Conservation (phyloP, 2,888 invertebrate species). For the Protophormia terraenovae region DNA sequence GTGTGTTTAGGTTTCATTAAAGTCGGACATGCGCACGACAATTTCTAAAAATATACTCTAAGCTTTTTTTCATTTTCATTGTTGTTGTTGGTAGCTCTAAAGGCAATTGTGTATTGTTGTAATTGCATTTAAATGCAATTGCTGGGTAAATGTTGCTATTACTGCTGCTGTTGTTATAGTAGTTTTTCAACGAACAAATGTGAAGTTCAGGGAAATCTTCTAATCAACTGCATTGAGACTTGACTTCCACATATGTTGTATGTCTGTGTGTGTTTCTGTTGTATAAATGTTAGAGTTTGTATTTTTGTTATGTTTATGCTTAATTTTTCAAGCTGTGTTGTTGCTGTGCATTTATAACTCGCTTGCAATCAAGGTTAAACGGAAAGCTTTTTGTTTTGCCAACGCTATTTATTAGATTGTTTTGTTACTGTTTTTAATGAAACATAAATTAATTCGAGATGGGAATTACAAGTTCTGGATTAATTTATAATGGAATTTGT, state of each 20-base stretch:
- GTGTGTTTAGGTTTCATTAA: conserved; percentile 33
- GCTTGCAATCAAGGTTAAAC: conserved; percentile 61
- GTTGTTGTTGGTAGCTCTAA: conserved; percentile 44
- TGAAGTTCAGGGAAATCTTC: conserved; percentile 80
- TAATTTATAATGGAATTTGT: conserved; percentile 3
- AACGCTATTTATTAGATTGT: conserved; percentile 29
- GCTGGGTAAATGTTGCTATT: conserved; percentile 5
- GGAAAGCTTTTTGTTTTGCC: conserved; percentile 59
- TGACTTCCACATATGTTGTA: conserved; percentile 12
- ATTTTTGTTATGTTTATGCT: conserved; percentile 21
- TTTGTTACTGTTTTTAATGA: conserved; percentile 21
- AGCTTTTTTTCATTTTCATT: conserved; percentile 68
- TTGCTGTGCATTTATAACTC: conserved; percentile 38
- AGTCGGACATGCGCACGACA: conserved; percentile 57
- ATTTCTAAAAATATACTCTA: conserved; percentile 74
- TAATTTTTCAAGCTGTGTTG: conserved; percentile 14
- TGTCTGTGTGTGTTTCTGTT: not conserved
- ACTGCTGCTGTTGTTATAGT: conserved; percentile 31
- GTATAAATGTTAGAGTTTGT: not conserved
- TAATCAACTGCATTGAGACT: conserved; percentile 66
- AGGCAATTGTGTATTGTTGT: conserved; percentile 35
- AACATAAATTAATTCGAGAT: conserved; percentile 31
- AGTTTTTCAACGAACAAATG: conserved; percentile 69
- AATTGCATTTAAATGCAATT: conserved; percentile 31
- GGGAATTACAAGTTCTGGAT: conserved; percentile 25